Evolutionary conservation across 2,797 vertebrate genomes (phyloP).

Genomic region (Balearica regulorum): DNA sequence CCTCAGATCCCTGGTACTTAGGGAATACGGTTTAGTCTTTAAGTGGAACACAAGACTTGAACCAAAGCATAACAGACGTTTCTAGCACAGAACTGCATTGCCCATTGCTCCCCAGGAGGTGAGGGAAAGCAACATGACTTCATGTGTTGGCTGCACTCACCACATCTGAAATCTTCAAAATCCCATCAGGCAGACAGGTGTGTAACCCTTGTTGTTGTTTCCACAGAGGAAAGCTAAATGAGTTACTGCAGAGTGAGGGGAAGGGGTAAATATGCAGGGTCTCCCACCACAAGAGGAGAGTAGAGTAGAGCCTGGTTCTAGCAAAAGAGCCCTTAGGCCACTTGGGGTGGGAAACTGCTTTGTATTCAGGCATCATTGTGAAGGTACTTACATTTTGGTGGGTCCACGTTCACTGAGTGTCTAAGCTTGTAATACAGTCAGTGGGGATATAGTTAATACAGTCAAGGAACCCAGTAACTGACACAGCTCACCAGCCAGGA

Average conservation of each 20-base stretch:
- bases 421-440: not conserved
- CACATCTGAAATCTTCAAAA: not conserved
- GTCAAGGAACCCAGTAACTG: not conserved
- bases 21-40: not conserved
- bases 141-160: not conserved
- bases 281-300: not conserved
- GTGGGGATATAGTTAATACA: not conserved
- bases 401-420: not conserved
- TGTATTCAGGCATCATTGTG: not conserved
- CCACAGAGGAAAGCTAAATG: not conserved
- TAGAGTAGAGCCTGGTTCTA: not conserved
- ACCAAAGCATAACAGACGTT: not conserved
- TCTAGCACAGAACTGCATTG: not conserved
- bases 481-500: not conserved
- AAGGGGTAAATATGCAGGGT: not conserved
- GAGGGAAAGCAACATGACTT: not conserved
- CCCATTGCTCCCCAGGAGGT: not conserved
- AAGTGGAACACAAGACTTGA: not conserved
- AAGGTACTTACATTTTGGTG: not conserved
- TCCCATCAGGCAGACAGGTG: not conserved
- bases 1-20: not conserved
- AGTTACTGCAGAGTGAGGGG: not conserved
- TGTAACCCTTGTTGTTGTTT: not conserved
- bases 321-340: not conserved
- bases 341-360: not conserved